A percentile compares a stretch with the other conserved stretches of the same genome.
Evolutionary conservation across 2,888 invertebrate species (phyloP).

Genomic region (Synanthedon tipuliformis): DNA sequence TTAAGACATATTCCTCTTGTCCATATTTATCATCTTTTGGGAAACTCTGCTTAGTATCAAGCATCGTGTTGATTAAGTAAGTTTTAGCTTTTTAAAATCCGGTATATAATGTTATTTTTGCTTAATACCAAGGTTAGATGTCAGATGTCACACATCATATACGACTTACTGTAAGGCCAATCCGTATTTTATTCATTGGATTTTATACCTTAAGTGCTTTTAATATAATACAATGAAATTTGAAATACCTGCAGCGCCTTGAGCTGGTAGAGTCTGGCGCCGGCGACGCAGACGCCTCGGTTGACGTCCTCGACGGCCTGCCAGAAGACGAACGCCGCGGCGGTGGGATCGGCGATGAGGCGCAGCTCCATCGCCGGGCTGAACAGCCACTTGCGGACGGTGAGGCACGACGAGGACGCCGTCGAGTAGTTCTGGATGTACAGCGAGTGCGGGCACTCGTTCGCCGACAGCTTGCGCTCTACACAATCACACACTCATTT

Average conservation of each 20-base stretch:
- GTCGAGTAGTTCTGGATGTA: slow-evolving; percentile 99
- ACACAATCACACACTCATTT: slow-evolving; percentile 8
- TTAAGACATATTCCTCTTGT: too few relatives aligned
- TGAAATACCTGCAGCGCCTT: slow-evolving; percentile 86
- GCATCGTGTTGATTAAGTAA: too few relatives aligned
- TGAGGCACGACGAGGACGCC: slow-evolving; percentile 93
- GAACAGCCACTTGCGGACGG: slow-evolving; percentile 90
- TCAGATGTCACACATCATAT: too few relatives aligned
- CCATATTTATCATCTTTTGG: too few relatives aligned
- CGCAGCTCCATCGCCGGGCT: slow-evolving; percentile 72
- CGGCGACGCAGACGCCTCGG: slow-evolving; percentile 89
- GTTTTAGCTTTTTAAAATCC: too few relatives aligned
- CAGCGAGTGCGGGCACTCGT: slow-evolving; percentile 96
- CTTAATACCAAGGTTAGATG: too few relatives aligned
- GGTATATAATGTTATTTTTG: too few relatives aligned
- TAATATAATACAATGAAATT: too few relatives aligned
- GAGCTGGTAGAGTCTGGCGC: slow-evolving; percentile 92
- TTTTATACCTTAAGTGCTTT: too few relatives aligned
- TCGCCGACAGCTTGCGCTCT: slow-evolving; percentile 93
- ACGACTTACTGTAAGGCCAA: too few relatives aligned
- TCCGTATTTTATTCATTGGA: too few relatives aligned
- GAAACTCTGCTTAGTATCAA: too few relatives aligned
- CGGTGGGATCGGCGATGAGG: slow-evolving; percentile 76
- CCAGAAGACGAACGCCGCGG: slow-evolving; percentile 88
- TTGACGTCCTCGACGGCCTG: slow-evolving; percentile 95